These are phyloP conservation scores for Oxyruncus cristatus DNA, from an alignment of 2,113 vertebrate species.

Conservation along the genomic window DNA sequence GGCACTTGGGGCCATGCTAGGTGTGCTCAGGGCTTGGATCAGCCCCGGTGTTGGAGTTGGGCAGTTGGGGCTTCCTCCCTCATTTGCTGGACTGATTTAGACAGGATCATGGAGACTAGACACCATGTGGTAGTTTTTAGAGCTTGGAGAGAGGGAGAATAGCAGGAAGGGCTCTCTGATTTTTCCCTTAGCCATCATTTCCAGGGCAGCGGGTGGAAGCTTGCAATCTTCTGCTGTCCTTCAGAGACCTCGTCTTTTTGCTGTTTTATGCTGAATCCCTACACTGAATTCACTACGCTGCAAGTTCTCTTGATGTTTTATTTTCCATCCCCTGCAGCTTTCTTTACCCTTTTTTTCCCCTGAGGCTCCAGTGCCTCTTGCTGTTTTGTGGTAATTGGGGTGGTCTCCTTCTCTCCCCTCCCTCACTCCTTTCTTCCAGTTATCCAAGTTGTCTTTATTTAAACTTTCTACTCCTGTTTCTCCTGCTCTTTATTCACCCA, in stretches of 20 bases:
- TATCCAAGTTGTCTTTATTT: background rate
- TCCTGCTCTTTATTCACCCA: background rate
- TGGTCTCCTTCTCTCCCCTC: background rate
- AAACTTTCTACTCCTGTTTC: background rate
- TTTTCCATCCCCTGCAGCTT: background rate
- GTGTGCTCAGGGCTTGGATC: accelerated
- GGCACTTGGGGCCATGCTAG: background rate
- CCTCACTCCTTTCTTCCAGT: background rate
- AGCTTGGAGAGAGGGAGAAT: background rate
- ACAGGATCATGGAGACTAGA: background rate
- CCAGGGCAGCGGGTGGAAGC: background rate
- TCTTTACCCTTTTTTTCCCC: background rate
- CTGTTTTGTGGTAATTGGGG: background rate
- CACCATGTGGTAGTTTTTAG: background rate
- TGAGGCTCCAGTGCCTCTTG: background rate
- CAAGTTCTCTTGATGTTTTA: background rate
- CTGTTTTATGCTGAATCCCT: background rate
- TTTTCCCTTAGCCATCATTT: constrained; percentile 35
- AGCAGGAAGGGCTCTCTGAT: constrained; percentile 2
- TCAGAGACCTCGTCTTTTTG: background rate
- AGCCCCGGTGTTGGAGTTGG: background rate
- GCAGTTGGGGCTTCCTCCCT: background rate
- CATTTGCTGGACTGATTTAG: background rate
- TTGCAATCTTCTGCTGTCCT: background rate
- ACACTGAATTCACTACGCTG: background rate